Percentiles rank a stretch among this genome's conserved stretches.
Evolutionary conservation across 2,888 invertebrate species (phyloP).

Genomic region (Pristionchus mayeri): DNA sequence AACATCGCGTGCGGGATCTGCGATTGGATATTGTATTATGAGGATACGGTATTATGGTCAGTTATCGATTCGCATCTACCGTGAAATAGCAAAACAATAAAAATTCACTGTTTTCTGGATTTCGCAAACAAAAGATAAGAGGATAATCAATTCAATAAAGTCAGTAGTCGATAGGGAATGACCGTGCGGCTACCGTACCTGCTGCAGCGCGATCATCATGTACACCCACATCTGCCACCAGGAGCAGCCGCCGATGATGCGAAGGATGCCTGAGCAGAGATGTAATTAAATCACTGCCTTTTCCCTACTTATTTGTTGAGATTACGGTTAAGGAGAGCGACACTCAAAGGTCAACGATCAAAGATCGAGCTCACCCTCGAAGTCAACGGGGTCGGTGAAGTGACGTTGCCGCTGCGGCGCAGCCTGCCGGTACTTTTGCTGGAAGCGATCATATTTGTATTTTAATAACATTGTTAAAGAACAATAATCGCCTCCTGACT

Average conservation of each 20-base stretch:
- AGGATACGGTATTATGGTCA: too few relatives aligned
- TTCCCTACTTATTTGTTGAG: background rate
- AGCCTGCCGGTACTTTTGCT: conserved; percentile 28
- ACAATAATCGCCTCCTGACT: background rate
- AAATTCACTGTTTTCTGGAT: too few relatives aligned
- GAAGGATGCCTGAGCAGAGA: conserved; percentile 69
- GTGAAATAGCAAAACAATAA: background rate
- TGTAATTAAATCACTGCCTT: background rate
- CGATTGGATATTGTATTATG: too few relatives aligned
- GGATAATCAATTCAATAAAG: background rate
- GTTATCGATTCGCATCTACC: background rate
- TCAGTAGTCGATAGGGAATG: background rate
- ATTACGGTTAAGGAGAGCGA: too few relatives aligned
- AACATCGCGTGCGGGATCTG: conserved; percentile 76
- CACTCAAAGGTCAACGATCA: background rate
- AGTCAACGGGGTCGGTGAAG: conserved; percentile 76
- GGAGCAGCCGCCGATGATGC: conserved; percentile 76
- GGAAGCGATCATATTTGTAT: background rate
- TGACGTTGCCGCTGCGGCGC: conserved; percentile 55
- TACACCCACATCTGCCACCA: conserved; percentile 77
- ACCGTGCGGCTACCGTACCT: conserved; percentile 51
- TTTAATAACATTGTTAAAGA: background rate
- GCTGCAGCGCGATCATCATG: conserved; percentile 75
- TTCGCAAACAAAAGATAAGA: background rate
- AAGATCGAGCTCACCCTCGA: conserved; percentile 66